Percentiles rank a stretch among this genome's conserved stretches.
phyloP scores from a whole-genome alignment of 2,113 vertebrate genomes.

The Brevimyrus niger region DNA sequence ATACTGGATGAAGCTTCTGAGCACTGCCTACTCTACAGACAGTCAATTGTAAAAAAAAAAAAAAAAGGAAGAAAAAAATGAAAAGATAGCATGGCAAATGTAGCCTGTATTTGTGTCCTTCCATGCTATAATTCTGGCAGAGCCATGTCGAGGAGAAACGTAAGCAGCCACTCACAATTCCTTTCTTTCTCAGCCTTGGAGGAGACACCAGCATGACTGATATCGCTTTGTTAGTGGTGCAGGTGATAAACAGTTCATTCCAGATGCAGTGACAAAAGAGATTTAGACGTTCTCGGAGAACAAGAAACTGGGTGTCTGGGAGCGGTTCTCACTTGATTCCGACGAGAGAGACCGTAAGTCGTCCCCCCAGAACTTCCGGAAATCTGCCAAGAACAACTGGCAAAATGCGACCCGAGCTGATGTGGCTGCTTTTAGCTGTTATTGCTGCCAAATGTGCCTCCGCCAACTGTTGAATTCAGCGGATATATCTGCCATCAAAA shows the following conservation, averaged over 20 bases:
- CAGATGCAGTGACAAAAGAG: not conserved
- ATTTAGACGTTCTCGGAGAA: not conserved
- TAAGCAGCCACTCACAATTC: not conserved
- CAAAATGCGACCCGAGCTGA: not conserved
- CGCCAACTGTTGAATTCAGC: not conserved
- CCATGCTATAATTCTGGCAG: not conserved
- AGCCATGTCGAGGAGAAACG: not conserved
- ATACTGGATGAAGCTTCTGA: not conserved
- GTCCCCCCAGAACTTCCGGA: not conserved
- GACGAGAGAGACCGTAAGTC: not conserved
- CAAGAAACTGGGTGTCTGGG: not conserved
- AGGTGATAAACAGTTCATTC: not conserved
- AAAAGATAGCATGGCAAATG: not conserved
- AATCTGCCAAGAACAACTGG: constrained; percentile 2
- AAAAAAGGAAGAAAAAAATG: not conserved
- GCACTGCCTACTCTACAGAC: not conserved
- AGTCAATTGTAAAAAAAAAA: not conserved
- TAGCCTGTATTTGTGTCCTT: not conserved
- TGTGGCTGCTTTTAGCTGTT: not conserved
- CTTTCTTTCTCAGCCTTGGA: not conserved
- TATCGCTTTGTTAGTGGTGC: not conserved
- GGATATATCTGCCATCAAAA: not conserved
- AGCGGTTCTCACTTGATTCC: not conserved
- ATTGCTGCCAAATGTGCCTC: not conserved
- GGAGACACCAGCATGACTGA: not conserved